These are phyloP conservation scores for Rugalucina vietnamica DNA, from an alignment of 2,888 invertebrate species.

Conservation along the genomic window DNA sequence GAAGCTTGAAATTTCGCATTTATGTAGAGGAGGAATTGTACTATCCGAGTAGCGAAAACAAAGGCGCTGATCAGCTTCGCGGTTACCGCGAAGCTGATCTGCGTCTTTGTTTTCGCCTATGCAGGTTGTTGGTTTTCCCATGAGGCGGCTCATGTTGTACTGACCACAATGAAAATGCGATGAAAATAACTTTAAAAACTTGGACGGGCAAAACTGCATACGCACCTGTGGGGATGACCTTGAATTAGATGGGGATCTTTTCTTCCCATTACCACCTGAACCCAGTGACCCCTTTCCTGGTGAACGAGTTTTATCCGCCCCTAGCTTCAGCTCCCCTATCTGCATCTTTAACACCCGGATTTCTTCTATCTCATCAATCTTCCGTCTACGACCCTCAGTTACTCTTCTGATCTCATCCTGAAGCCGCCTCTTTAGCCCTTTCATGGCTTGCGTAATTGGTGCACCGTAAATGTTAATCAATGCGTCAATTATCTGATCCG, in stretches of 20 bases:
- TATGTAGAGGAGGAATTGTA: too few species aligned
- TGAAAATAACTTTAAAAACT: too few species aligned
- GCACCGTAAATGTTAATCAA: slow-evolving; percentile 81
- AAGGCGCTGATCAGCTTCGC: too few species aligned
- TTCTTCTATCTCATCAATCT: slow-evolving; percentile 84
- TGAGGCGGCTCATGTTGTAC: too few species aligned
- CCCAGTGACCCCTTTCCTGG: slow-evolving; percentile 48
- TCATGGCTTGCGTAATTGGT: slow-evolving; percentile 82
- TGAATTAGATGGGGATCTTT: slow-evolving; percentile 54
- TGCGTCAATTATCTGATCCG: slow-evolving; percentile 78
- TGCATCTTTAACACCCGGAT: slow-evolving; percentile 81
- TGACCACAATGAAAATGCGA: too few species aligned
- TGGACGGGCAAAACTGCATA: too few species aligned
- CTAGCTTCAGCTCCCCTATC: slow-evolving; percentile 76
- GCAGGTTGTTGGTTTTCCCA: too few species aligned
- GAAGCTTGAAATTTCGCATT: too few species aligned
- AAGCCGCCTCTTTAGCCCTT: slow-evolving; percentile 82
- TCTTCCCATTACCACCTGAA: slow-evolving; percentile 64
- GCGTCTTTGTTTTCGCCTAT: too few species aligned
- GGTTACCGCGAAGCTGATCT: too few species aligned
- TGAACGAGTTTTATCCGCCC: slow-evolving; percentile 63
- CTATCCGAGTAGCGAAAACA: too few species aligned
- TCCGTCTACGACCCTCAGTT: slow-evolving; percentile 82
- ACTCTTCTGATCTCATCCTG: slow-evolving; percentile 85
- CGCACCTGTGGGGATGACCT: slow-evolving; percentile 81